A percentile compares a stretch with the other conserved stretches of the same genome.
Conservation (phyloP, 2,888 invertebrate species). For the Sylvicola cinctus region DNA sequence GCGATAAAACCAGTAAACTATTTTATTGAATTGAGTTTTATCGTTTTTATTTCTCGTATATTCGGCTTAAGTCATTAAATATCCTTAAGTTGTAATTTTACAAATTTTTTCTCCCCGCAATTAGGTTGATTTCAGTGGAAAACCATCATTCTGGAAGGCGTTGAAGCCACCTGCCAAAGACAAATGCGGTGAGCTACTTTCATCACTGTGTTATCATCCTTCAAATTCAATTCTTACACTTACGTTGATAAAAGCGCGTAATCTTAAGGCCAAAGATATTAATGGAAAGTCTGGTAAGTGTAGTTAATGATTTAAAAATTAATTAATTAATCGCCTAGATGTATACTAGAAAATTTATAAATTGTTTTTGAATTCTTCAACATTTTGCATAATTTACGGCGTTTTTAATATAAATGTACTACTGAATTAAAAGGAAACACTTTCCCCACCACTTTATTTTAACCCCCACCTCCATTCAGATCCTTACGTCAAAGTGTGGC, state of each 20-base stretch:
- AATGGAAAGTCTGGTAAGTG: slow-evolving; percentile 76
- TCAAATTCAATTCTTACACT: slow-evolving; percentile 84
- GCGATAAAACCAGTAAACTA: too few relatives aligned
- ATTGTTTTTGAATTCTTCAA: slow-evolving; percentile 1
- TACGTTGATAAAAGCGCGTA: slow-evolving; percentile 78
- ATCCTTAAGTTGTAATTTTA: too few relatives aligned
- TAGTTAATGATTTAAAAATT: not conserved
- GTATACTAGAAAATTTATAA: slow-evolving; percentile 2
- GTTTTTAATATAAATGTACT: not conserved
- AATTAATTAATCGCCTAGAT: slow-evolving; percentile 1
- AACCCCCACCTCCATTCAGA: slow-evolving; percentile 35
- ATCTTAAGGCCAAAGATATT: slow-evolving; percentile 89
- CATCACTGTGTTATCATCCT: slow-evolving; percentile 88
- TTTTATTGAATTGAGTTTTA: too few relatives aligned
- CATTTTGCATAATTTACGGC: too few relatives aligned
- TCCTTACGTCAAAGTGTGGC: slow-evolving; percentile 97
- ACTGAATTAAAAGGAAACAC: not conserved
- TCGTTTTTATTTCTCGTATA: too few relatives aligned
- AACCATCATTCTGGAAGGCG: slow-evolving; percentile 88
- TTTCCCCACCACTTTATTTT: not conserved
- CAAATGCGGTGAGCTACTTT: slow-evolving; percentile 78
- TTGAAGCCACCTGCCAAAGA: slow-evolving; percentile 82
- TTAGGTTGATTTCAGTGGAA: slow-evolving; percentile 77
- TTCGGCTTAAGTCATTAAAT: too few relatives aligned
- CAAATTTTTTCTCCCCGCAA: slow-evolving; percentile 12